phyloP scores from a whole-genome alignment of 2,888 invertebrate genomes.

The Strigamia crassipes region DNA sequence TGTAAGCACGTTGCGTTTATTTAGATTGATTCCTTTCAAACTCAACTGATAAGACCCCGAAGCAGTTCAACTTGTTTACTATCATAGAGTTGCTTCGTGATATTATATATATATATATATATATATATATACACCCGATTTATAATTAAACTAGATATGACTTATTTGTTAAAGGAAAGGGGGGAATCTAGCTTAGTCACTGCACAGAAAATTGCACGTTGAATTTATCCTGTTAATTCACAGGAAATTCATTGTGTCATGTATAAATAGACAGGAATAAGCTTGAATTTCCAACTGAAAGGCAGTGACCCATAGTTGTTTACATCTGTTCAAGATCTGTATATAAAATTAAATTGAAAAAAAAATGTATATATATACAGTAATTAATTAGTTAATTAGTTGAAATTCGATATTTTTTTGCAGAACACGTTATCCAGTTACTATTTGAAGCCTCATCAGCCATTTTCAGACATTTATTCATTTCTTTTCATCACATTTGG shows the following conservation, averaged over 20 bases:
- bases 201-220: background rate
- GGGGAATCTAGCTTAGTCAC: too few species aligned
- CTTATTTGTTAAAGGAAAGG: too few species aligned
- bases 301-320: background rate
- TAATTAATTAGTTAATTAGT: too few species aligned
- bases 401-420: background rate
- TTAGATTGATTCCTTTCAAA: background rate
- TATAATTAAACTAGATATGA: too few species aligned
- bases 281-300: background rate
- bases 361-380: too few species aligned
- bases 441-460: background rate
- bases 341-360: too few species aligned
- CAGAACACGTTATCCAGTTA: background rate
- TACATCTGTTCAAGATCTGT: background rate
- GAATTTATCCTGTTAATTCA: background rate
- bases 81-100: background rate
- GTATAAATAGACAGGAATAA: background rate
- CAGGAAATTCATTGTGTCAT: conserved; percentile 1
- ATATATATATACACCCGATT: background rate
- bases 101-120: background rate
- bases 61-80: background rate
- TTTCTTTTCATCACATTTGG: background rate
- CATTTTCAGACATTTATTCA: background rate
- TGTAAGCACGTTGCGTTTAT: background rate
- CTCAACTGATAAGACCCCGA: background rate